Evolutionary conservation across 2,888 invertebrate genomes (phyloP).

Genomic region (Eudasyphora cyanicolor): DNA sequence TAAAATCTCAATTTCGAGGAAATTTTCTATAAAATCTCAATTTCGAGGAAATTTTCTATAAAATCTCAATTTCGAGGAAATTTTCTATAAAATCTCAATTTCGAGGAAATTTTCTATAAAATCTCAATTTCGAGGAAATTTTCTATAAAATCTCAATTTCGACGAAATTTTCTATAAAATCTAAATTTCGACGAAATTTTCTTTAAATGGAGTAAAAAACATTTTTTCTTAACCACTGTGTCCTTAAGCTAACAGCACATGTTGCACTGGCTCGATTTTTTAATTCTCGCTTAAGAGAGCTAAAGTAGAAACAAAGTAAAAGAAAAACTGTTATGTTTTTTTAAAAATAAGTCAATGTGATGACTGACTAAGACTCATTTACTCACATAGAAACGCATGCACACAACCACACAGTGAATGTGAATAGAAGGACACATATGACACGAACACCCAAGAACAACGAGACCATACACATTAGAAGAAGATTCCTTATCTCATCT

Average conservation of each 20-base stretch:
- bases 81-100: no score
- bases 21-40: no score
- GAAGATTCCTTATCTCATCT: background rate
- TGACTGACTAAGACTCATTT: slow-evolving; percentile 19
- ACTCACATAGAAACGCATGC: slow-evolving; percentile 53
- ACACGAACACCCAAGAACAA: slow-evolving; percentile 20
- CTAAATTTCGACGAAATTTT: no score
- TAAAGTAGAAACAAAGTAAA: background rate
- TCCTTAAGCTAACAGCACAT: slow-evolving; percentile 49
- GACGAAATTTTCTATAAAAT: no score
- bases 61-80: no score
- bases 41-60: no score
- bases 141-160: no score
- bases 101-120: no score
- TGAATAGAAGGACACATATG: slow-evolving; percentile 42
- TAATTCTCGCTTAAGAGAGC: background rate
- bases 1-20: no score
- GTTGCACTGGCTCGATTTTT: slow-evolving; percentile 47
- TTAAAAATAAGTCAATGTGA: slow-evolving; percentile 50
- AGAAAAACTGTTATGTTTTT: slow-evolving; percentile 36
- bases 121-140: no score
- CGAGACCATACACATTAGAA: background rate
- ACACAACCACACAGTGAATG: slow-evolving; percentile 19
- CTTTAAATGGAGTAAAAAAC: no score
- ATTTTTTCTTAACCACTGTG: slow-evolving; percentile 38